Evolutionary conservation across 2,797 vertebrate species (phyloP).

Genomic region (Toxotes lorentzi): DNA sequence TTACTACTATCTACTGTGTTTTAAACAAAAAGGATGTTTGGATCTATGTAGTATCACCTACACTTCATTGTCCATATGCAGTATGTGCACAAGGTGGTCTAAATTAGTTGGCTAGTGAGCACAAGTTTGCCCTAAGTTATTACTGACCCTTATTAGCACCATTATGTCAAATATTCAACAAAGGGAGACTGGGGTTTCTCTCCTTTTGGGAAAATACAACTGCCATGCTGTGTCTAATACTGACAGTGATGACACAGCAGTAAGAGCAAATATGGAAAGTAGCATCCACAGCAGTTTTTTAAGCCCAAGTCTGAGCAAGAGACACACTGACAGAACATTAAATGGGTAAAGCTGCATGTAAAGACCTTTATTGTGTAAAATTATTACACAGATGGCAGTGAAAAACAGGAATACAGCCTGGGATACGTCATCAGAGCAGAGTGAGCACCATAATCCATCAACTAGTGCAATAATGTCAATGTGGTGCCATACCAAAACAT

Average conservation of each 20-base stretch:
- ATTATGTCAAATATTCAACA: constrained; percentile 1
- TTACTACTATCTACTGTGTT: not conserved
- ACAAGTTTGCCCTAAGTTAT: not conserved
- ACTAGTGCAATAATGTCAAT: not conserved
- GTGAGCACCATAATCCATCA: constrained; percentile 17
- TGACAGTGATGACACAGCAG: not conserved
- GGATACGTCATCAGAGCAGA: not conserved
- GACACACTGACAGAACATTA: not conserved
- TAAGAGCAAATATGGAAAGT: not conserved
- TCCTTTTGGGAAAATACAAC: constrained; percentile 1
- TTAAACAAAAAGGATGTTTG: not conserved
- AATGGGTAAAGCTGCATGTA: constrained; percentile 10
- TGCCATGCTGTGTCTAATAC: not conserved
- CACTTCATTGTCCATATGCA: not conserved
- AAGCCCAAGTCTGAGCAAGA: not conserved
- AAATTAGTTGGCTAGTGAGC: not conserved
- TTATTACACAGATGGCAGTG: constrained; percentile 24
- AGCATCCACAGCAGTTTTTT: not conserved
- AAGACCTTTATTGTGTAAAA: constrained; percentile 47
- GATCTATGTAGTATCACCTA: not conserved
- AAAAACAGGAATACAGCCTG: constrained; percentile 12
- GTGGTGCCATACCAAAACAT: not conserved
- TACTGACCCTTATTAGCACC: not conserved
- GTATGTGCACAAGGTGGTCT: not conserved
- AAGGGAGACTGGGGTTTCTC: not conserved